phyloP scores from a whole-genome alignment of 2,797 vertebrate genomes.

The Acanthiza pusilla region DNA sequence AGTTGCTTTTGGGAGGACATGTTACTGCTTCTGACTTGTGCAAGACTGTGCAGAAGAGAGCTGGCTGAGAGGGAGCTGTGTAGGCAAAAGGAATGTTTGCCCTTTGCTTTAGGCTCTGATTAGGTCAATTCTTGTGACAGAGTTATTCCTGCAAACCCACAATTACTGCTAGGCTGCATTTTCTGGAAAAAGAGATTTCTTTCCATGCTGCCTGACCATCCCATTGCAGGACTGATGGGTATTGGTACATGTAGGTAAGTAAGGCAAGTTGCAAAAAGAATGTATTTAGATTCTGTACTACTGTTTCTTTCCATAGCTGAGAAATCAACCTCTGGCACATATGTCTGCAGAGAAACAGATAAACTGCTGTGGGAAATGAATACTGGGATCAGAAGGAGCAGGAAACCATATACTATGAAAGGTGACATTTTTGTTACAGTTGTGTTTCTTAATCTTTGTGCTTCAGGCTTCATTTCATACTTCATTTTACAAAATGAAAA shows the following conservation, averaged over 20 bases:
- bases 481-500: background rate
- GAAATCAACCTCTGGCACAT: background rate
- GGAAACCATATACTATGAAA: background rate
- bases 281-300: background rate
- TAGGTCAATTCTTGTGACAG: constrained; percentile 3
- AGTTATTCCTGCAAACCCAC: background rate
- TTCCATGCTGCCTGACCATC: background rate
- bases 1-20: background rate
- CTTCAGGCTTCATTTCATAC: background rate
- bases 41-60: background rate
- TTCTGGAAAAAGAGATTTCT: constrained; percentile 14
- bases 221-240: background rate
- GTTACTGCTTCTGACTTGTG: background rate
- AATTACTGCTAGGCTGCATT: constrained; percentile 12
- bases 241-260: background rate
- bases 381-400: background rate
- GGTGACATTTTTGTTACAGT: background rate
- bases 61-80: background rate
- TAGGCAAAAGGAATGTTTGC: constrained; percentile 24
- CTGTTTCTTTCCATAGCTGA: background rate
- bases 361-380: background rate
- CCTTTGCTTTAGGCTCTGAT: constrained; percentile 34
- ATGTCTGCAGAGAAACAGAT: background rate
- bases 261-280: background rate
- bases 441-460: background rate